phyloP scores from a whole-genome alignment of 1,140 invertebrate species.

The Pogonomyrmex barbatus region DNA sequence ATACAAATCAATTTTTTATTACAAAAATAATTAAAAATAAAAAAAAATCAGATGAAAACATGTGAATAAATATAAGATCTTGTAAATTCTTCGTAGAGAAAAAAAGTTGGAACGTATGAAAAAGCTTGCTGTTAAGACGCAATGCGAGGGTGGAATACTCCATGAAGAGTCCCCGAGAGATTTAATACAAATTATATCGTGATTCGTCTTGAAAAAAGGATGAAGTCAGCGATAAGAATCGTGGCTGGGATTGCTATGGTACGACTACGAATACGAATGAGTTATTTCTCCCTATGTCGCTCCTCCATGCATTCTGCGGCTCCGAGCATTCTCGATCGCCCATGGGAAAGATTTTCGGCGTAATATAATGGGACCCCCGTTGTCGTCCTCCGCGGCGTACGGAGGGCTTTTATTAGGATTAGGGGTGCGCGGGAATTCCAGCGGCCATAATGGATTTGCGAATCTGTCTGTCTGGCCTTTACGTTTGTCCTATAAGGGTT shows the following conservation, averaged over 20 bases:
- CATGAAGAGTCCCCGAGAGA: not conserved
- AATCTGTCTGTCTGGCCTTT: slow-evolving; percentile 71
- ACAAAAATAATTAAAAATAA: not conserved
- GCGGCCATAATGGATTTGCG: slow-evolving; percentile 70
- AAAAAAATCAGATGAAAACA: not conserved
- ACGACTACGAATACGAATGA: slow-evolving; percentile 71
- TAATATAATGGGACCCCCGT: slow-evolving; percentile 68
- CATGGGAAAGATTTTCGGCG: slow-evolving; percentile 77
- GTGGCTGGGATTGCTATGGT: slow-evolving; percentile 62
- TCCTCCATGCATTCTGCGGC: slow-evolving; percentile 48
- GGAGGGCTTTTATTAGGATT: slow-evolving; percentile 75
- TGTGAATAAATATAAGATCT: not conserved
- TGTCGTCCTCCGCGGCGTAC: slow-evolving; percentile 57
- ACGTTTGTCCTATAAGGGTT: slow-evolving; percentile 62
- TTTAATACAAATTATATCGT: slow-evolving; percentile 50
- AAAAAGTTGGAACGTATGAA: not conserved
- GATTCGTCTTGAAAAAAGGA: slow-evolving; percentile 59
- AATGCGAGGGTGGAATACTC: not conserved
- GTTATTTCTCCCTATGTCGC: slow-evolving; percentile 64
- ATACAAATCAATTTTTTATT: not conserved
- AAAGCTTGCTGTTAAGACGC: slow-evolving; percentile 23
- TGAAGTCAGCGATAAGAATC: slow-evolving; percentile 25
- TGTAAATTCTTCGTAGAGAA: not conserved
- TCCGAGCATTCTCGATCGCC: slow-evolving; percentile 67
- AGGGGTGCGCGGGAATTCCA: slow-evolving; percentile 68